Conservation (phyloP, 1,140 invertebrate genomes). For the Drosophila lacteicornis region DNA sequence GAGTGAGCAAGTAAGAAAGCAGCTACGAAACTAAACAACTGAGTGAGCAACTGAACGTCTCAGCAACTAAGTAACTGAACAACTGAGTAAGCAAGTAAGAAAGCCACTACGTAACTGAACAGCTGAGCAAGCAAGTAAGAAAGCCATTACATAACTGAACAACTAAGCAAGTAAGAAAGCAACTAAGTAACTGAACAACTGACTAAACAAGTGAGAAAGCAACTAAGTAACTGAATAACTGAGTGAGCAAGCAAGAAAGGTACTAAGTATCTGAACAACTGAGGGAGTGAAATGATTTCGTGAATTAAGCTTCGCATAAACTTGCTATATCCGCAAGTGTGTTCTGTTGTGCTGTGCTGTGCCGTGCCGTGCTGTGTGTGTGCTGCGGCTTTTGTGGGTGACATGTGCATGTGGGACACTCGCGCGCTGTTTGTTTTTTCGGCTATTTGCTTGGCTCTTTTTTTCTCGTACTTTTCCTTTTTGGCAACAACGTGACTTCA, state of each 20-base stretch:
- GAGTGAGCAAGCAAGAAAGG: neutral
- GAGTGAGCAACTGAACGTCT: neutral
- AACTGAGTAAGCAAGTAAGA: too few relatives aligned
- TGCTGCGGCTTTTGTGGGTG: conserved; percentile 39
- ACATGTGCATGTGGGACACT: conserved; percentile 65
- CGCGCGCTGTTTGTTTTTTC: conserved; percentile 39
- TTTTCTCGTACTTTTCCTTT: conserved; percentile 20
- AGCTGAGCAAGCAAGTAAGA: too few relatives aligned
- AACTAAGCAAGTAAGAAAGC: too few relatives aligned
- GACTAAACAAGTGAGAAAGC: too few relatives aligned
- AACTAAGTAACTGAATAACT: neutral
- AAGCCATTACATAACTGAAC: neutral
- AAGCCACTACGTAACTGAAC: too few relatives aligned
- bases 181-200: too few relatives aligned
- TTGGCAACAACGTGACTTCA: conserved; percentile 68
- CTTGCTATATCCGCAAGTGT: conserved; percentile 12
- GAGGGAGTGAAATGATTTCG: neutral
- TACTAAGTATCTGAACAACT: neutral
- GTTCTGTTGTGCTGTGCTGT: conserved; percentile 1
- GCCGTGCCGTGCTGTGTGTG: neutral
- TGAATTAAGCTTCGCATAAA: conserved; percentile 5
- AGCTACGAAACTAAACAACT: neutral
- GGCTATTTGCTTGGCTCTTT: conserved; percentile 25
- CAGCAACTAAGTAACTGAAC: too few relatives aligned
- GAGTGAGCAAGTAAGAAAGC: neutral